Evolutionary conservation across 37 sponge, comb jelly and placozoan genomes (phyloP), one percentile per base, ranked within the genome.

Genomic region (Aphrocallistes beatrix): DNA sequence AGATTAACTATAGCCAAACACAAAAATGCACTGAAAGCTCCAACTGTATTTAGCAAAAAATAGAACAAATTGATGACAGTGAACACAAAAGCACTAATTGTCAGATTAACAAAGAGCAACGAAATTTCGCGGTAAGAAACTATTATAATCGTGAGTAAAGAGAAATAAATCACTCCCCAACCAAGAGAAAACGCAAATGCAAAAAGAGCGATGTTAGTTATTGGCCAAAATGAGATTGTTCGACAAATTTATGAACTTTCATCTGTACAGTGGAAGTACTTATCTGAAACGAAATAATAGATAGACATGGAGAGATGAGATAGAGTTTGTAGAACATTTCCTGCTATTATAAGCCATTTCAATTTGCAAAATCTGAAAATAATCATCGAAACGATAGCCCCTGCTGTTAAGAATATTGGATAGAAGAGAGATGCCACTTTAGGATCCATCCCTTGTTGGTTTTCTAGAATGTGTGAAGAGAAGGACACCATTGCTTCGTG

Each of bases 401-500:
- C 75, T 25, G 34, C 34, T 32, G n/a, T 60, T 1, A 60, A 13
- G 75, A 60, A 60, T 60, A 60, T 60, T 60, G 75, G 75, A 60
- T 60, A 60, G 75, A 60, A 60, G 75, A 60, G 75, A 60, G 75
- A 60, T 60, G 75, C 75, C n/a, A 60, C 75, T 60, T 60, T 60
- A 13, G 75, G 75, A 60, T 60, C 75, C 75, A 60, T 60, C 3
- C 28, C 34, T 21, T 60, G 75, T 60, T 60, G 75, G n/a, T 3
- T 19, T 30, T 60, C 75, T 60, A 60, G 75, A 60, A 60, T 60
- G 34, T 60, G 75, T 32, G 75, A 60, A 13, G 75, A 60, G 75
- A 60, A 60, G 10, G 75, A 21, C n/a, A 60, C 75, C 75, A 60
- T 60, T 25, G 75, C 75, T 60, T 60, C 75, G n/a, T 60, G 75